phyloP scores from a whole-genome alignment of 2,797 vertebrate genomes.

The Trachops cirrhosus region DNA sequence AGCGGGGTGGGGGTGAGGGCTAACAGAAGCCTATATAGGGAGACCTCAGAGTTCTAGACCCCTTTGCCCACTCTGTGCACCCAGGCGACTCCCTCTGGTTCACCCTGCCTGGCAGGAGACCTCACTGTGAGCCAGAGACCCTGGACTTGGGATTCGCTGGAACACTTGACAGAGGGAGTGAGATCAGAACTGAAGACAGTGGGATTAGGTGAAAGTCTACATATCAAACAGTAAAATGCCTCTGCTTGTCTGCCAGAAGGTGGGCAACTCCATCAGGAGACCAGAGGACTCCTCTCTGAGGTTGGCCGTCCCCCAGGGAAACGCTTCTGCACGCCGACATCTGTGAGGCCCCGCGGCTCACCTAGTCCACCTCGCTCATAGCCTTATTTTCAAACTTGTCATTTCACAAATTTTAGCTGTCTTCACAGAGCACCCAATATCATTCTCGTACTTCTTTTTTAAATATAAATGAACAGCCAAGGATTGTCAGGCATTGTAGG shows the following conservation, averaged over 20 bases:
- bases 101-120: neutral
- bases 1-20: too few relatives aligned
- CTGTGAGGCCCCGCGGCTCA: neutral
- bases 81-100: neutral
- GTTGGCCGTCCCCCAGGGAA: neutral
- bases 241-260: neutral
- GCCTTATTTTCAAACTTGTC: neutral
- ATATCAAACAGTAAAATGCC: neutral
- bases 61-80: neutral
- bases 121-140: neutral
- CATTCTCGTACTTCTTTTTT: neutral
- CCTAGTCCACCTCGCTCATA: neutral
- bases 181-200: neutral
- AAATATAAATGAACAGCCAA: neutral
- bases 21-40: neutral
- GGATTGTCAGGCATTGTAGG: neutral
- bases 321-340: neutral
- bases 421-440: neutral
- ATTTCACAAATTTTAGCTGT: neutral
- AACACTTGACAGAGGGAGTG: neutral
- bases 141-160: neutral
- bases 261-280: neutral
- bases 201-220: neutral
- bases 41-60: neutral
- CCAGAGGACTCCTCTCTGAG: neutral